These are phyloP conservation scores for Unio pictorum DNA, from an alignment of 2,888 invertebrate species.

Conservation along the genomic window DNA sequence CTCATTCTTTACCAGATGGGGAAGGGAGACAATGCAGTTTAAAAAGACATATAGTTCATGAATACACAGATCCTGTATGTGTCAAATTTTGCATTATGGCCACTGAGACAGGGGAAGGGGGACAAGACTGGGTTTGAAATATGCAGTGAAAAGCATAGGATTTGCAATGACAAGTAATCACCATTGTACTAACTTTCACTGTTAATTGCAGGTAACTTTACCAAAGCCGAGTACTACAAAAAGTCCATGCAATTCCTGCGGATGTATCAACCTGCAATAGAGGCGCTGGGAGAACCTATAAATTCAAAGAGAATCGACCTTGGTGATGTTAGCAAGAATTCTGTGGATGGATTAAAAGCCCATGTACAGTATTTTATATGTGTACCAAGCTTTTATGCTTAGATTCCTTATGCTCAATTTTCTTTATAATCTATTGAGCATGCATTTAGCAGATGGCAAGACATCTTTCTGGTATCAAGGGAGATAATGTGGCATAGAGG, in stretches of 20 bases:
- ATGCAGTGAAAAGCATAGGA: neutral
- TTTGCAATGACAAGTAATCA: neutral
- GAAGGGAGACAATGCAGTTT: too few species aligned
- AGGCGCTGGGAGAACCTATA: constrained; percentile 45
- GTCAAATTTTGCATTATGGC: too few species aligned
- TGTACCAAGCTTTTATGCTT: constrained; percentile 7
- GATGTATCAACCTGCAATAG: constrained; percentile 35
- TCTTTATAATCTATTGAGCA: too few species aligned
- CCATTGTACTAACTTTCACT: neutral
- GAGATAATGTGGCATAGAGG: too few species aligned
- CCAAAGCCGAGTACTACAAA: constrained; percentile 37
- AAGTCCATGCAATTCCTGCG: constrained; percentile 34
- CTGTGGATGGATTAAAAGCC: constrained; percentile 25
- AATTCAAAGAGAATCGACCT: constrained; percentile 5
- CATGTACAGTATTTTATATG: constrained; percentile 18
- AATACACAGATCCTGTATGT: too few species aligned
- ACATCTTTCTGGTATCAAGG: too few species aligned
- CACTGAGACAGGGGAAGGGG: too few species aligned
- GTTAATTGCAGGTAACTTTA: constrained; percentile 35
- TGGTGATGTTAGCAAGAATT: constrained; percentile 16
- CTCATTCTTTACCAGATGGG: too few species aligned
- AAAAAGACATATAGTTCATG: too few species aligned
- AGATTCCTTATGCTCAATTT: too few species aligned
- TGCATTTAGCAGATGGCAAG: too few species aligned
- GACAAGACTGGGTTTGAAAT: neutral